These are phyloP conservation scores for Sesamia inferens DNA, from an alignment of 2,888 invertebrate genomes.

Conservation along the genomic window DNA sequence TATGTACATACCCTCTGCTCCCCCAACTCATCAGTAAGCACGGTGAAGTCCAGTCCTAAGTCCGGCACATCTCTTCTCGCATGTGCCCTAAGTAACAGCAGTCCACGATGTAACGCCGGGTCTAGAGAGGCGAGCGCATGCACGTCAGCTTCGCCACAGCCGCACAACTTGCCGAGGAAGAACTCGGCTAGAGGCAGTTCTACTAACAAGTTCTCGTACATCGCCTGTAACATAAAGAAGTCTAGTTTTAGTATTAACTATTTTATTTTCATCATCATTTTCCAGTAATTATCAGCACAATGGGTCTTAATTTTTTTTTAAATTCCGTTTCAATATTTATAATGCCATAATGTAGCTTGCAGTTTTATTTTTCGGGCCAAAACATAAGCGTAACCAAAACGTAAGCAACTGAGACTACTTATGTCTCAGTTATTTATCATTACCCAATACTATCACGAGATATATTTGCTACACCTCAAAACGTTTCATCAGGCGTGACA, in stretches of 20 bases:
- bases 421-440: too few relatives aligned
- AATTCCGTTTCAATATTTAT: too few relatives aligned
- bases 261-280: background rate
- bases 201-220: slow-evolving; percentile 98
- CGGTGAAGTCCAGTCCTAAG: slow-evolving; percentile 97
- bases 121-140: slow-evolving; percentile 98
- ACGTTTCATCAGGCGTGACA: too few relatives aligned
- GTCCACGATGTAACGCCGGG: slow-evolving; percentile 97
- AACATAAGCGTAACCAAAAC: too few relatives aligned
- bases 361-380: background rate
- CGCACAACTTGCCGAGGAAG: slow-evolving; percentile 92
- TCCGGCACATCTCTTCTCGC: slow-evolving; percentile 95
- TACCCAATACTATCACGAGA: too few relatives aligned
- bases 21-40: slow-evolving; percentile 96
- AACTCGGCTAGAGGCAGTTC: slow-evolving; percentile 99
- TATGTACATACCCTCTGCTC: slow-evolving; percentile 92
- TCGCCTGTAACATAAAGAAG: slow-evolving; percentile 90
- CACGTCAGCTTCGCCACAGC: slow-evolving; percentile 96
- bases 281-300: too few relatives aligned
- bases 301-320: too few relatives aligned
- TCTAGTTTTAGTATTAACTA: background rate
- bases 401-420: too few relatives aligned
- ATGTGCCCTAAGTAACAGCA: slow-evolving; percentile 96
- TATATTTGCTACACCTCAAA: too few relatives aligned
- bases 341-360: background rate